phyloP scores from a whole-genome alignment of 1,140 invertebrate genomes.

The Eulimnadia texana region DNA sequence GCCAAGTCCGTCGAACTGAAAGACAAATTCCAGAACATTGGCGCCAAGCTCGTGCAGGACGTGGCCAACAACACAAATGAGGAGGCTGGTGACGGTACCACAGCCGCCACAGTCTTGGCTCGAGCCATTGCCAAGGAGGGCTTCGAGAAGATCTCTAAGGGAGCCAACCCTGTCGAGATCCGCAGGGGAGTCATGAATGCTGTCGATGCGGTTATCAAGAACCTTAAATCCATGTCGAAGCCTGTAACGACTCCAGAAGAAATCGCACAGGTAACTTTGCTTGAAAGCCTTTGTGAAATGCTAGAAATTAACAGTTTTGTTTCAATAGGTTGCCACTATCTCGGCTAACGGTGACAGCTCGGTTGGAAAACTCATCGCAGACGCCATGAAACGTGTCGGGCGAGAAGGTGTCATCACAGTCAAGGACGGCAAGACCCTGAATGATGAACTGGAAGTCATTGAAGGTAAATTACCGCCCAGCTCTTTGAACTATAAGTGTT shows the following conservation, averaged over 20 bases:
- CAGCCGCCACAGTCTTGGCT: slow-evolving; percentile 93
- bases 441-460: slow-evolving; percentile 93
- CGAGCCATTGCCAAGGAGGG: slow-evolving; percentile 97
- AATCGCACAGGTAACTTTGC: slow-evolving; percentile 71
- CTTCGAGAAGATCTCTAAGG: slow-evolving; percentile 96
- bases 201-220: slow-evolving; percentile 81
- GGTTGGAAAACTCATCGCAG: slow-evolving; percentile 86
- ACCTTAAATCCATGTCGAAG: slow-evolving; percentile 81
- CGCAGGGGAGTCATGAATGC: slow-evolving; percentile 85
- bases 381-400: slow-evolving; percentile 91
- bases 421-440: slow-evolving; percentile 96
- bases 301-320: too few species aligned
- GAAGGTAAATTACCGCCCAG: slow-evolving; percentile 46
- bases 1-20: slow-evolving; percentile 96
- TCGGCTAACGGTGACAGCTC: slow-evolving; percentile 93
- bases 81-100: slow-evolving; percentile 98
- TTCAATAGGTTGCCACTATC: slow-evolving; percentile 76
- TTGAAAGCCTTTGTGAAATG: too few species aligned
- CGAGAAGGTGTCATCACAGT: slow-evolving; percentile 98
- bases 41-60: slow-evolving; percentile 96
- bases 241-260: slow-evolving; percentile 94
- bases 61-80: slow-evolving; percentile 99
- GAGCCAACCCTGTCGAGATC: slow-evolving; percentile 97
- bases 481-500: not conserved
- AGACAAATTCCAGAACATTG: slow-evolving; percentile 99